phyloP scores from a whole-genome alignment of 2,888 invertebrate species.

The Heliconius hortense region DNA sequence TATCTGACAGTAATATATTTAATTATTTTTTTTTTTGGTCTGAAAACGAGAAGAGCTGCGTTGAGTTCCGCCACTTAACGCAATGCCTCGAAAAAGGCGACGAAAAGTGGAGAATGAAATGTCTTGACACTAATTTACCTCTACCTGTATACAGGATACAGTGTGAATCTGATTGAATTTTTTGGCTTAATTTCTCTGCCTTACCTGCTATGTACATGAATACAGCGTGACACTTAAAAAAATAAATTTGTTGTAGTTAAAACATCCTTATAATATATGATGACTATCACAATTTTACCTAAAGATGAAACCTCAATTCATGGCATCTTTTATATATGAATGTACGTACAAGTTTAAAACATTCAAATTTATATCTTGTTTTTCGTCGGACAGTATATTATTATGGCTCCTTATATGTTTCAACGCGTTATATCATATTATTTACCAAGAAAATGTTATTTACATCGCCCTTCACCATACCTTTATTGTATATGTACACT shows the following conservation, averaged over 20 bases:
- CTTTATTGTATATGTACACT: background rate
- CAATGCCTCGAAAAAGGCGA: too few species aligned
- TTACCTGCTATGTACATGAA: too few species aligned
- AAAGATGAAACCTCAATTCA: background rate
- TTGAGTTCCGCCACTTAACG: too few species aligned
- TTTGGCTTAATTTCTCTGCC: too few species aligned
- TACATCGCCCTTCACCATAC: slow-evolving; percentile 3
- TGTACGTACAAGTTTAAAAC: slow-evolving; percentile 9
- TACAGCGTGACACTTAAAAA: too few species aligned
- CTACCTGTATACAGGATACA: too few species aligned
- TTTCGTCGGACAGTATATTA: background rate
- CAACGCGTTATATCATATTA: slow-evolving; percentile 3
- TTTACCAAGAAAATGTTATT: slow-evolving; percentile 13
- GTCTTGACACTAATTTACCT: too few species aligned
- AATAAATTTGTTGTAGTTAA: background rate
- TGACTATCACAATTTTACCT: background rate
- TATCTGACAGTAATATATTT: too few species aligned
- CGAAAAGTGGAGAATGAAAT: too few species aligned
- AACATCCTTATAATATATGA: background rate
- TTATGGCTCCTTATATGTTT: slow-evolving; percentile 5
- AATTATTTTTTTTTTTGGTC: too few species aligned
- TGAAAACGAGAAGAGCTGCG: too few species aligned
- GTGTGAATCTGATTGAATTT: too few species aligned
- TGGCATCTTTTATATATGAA: background rate
- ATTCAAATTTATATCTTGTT: slow-evolving; percentile 14